Evolutionary conservation across 2,888 invertebrate genomes (phyloP).

Genomic region (Hedychridium roseum): DNA sequence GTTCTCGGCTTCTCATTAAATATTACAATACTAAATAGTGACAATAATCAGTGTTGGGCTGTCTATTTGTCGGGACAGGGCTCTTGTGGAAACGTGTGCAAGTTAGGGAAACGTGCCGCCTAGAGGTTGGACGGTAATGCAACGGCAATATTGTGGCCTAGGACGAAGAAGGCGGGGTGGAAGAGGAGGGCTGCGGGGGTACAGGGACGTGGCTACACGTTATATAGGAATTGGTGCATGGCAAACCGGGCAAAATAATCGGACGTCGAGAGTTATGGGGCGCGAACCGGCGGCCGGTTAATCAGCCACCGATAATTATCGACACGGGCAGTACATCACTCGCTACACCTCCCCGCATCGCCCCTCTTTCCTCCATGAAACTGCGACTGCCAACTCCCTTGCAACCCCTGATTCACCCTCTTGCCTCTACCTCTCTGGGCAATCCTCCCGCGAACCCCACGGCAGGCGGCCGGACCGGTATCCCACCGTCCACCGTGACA

Average conservation of each 20-base stretch:
- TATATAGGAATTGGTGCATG: slow-evolving; percentile 59
- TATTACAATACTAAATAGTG: too few species aligned
- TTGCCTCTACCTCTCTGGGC: slow-evolving; percentile 26
- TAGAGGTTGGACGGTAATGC: slow-evolving; percentile 41
- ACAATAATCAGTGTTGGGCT: too few species aligned
- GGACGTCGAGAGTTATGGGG: slow-evolving; percentile 63
- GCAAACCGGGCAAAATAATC: slow-evolving; percentile 63
- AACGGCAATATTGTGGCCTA: too few species aligned
- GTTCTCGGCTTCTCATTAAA: too few species aligned
- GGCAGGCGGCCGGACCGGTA: slow-evolving; percentile 33
- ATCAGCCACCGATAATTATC: slow-evolving; percentile 65
- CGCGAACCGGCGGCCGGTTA: slow-evolving; percentile 63
- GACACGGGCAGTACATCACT: slow-evolving; percentile 63
- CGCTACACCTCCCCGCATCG: slow-evolving; percentile 32
- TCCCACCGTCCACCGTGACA: slow-evolving; percentile 54
- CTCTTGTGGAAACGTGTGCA: too few species aligned
- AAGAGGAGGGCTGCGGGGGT: slow-evolving; percentile 11
- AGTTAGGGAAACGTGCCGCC: too few species aligned
- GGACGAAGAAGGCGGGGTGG: too few species aligned
- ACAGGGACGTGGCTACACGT: slow-evolving; percentile 36
- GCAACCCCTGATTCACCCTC: slow-evolving; percentile 28
- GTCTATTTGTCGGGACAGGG: too few species aligned
- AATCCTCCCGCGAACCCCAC: slow-evolving; percentile 11
- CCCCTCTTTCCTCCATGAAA: slow-evolving; percentile 19
- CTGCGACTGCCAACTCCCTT: slow-evolving; percentile 21